Evolutionary conservation across 2,888 invertebrate species (phyloP), one percentile per base, ranked within the genome.

Genomic region (Brenthis ino): DNA sequence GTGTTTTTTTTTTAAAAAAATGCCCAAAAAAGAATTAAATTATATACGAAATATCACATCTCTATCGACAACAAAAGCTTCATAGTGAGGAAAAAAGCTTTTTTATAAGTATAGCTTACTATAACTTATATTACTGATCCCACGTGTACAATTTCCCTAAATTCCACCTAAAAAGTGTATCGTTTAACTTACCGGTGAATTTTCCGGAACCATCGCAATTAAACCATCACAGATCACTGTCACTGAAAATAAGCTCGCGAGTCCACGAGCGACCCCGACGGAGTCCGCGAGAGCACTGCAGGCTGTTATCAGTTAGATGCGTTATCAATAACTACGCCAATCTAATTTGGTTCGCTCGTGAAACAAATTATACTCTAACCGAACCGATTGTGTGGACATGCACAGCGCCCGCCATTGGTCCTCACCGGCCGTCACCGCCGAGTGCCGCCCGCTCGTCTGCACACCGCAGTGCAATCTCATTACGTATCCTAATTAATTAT

Each of bases 271-370:
- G 48, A 48, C 16, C 37, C 51, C 60, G 50, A 37, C 65, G 53
- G 58, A 47, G 47, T 16, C 37, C 8, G 48, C 13, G n/a, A 48
- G 28, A 37, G 24, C 24, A 48, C 6, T 53, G 12, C 54, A 33
- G 54, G 20, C 48, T 33, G 51, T 51, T 65, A 68, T 70, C 70
- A 65, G 24, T 13, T 14, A 12, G 12, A 43, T 54, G 37, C 50
- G 33, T 65, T 72, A 72, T 70, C 72, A 70, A 55, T 33, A 48
- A 33, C 63, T 72, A 64, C 70, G 63, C 54, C 57, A 55, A 70
- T 70, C 67, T 53, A 53, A 70, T 72, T 70, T 65, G 63, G 65
- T 68, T 70, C 65, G 72, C 67, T 65, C 70, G 70, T 72, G 63
- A 72, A 70, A 51, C 53, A 53, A 67, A 71, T 43, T 60, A 60